Evolutionary conservation across 2,888 invertebrate species (phyloP).

Genomic region (Nomada fucata): DNA sequence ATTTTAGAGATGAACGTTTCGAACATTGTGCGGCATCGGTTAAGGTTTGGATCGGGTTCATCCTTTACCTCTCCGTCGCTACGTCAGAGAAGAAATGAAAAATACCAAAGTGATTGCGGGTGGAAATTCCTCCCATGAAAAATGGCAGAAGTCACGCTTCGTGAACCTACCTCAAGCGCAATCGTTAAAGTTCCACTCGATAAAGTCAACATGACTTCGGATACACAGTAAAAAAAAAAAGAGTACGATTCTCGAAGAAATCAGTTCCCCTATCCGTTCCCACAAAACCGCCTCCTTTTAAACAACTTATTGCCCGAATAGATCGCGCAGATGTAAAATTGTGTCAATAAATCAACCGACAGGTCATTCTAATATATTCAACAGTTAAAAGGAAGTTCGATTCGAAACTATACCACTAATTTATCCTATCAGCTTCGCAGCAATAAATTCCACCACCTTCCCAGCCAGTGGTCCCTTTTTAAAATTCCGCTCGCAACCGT

Average conservation of each 20-base stretch:
- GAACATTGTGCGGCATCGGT: no score
- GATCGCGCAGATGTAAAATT: no score
- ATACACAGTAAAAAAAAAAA: background rate
- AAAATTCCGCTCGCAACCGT: no score
- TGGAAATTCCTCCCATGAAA: background rate
- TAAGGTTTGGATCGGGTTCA: background rate
- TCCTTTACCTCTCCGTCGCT: no score
- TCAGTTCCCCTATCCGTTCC: background rate
- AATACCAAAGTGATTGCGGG: background rate
- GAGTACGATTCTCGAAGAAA: background rate
- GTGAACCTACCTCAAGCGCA: slow-evolving; percentile 3
- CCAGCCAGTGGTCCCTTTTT: no score
- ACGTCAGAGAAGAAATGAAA: background rate
- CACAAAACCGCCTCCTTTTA: background rate
- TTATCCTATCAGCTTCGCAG: no score
- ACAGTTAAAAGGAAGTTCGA: no score
- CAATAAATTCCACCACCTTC: no score
- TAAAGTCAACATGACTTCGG: slow-evolving; percentile 1
- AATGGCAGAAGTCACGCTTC: slow-evolving; percentile 14
- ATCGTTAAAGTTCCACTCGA: slow-evolving; percentile 17
- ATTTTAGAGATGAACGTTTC: no score
- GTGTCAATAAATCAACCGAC: no score
- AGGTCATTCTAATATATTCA: no score
- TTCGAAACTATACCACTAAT: no score
- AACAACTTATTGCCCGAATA: background rate